A percentile compares a stretch with the other conserved stretches of the same genome.
Evolutionary conservation across 2,113 vertebrate species (phyloP).

Genomic region (Crotophaga sulcirostris): DNA sequence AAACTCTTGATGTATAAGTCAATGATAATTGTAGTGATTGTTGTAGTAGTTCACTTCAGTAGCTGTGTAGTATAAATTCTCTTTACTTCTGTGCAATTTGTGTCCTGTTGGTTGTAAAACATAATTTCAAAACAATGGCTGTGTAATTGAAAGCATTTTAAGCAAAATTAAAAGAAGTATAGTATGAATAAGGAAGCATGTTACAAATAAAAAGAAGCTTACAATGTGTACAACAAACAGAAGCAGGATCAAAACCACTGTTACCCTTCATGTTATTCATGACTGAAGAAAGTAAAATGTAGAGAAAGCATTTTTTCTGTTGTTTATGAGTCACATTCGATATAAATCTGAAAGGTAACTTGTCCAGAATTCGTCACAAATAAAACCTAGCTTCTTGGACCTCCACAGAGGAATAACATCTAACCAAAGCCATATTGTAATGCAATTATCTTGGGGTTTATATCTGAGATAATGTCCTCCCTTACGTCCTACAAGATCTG

Average conservation of each 20-base stretch:
- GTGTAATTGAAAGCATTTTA: slow-evolving; percentile 29
- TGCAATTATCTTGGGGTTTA: neutral
- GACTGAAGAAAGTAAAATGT: neutral
- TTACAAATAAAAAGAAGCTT: neutral
- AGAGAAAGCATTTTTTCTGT: neutral
- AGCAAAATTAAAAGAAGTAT: slow-evolving; percentile 53
- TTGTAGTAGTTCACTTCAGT: neutral
- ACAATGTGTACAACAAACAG: neutral
- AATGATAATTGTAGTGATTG: neutral
- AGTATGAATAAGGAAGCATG: slow-evolving; percentile 3
- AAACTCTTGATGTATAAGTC: neutral
- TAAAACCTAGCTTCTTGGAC: neutral
- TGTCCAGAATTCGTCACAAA: neutral
- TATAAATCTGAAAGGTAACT: neutral
- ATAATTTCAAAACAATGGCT: neutral
- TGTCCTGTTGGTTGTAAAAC: neutral
- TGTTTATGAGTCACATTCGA: neutral
- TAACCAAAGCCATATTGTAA: neutral
- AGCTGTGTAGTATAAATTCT: neutral
- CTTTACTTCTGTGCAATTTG: neutral
- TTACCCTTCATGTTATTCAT: neutral
- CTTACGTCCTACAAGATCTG: neutral
- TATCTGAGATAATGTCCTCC: neutral
- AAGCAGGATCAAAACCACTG: neutral
- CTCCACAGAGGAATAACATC: neutral